Conservation (phyloP, 2,888 invertebrate species). For the Nomada ferruginata region DNA sequence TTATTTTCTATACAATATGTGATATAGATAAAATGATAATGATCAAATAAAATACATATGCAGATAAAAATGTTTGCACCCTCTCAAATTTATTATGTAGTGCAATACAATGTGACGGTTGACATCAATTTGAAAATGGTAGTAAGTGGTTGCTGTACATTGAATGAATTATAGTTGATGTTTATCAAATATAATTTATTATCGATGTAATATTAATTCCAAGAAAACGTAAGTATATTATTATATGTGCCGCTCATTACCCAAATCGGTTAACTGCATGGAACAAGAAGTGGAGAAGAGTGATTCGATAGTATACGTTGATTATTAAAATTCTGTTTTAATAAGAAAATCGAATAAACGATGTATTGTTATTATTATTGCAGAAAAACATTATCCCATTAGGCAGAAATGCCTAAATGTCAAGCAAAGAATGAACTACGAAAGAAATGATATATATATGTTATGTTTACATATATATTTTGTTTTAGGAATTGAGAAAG, state of each 20-base stretch:
- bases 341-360: no score
- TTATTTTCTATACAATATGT: neutral
- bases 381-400: no score
- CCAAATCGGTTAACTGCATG: neutral
- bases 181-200: neutral
- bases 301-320: no score
- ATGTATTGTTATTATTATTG: no score
- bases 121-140: neutral
- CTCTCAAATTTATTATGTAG: neutral
- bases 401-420: no score
- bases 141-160: neutral
- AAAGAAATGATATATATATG: neutral
- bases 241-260: neutral
- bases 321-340: no score
- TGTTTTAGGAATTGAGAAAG: slow-evolving; percentile 22
- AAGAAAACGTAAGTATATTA: neutral
- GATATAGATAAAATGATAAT: neutral
- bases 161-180: neutral
- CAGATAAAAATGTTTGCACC: neutral
- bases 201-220: neutral
- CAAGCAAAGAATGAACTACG: no score
- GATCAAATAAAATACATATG: no score
- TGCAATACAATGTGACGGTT: neutral
- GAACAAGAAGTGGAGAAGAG: no score
- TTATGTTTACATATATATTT: neutral